phyloP scores from a whole-genome alignment of 2,113 vertebrate genomes.

The Etheostoma spectabile region DNA sequence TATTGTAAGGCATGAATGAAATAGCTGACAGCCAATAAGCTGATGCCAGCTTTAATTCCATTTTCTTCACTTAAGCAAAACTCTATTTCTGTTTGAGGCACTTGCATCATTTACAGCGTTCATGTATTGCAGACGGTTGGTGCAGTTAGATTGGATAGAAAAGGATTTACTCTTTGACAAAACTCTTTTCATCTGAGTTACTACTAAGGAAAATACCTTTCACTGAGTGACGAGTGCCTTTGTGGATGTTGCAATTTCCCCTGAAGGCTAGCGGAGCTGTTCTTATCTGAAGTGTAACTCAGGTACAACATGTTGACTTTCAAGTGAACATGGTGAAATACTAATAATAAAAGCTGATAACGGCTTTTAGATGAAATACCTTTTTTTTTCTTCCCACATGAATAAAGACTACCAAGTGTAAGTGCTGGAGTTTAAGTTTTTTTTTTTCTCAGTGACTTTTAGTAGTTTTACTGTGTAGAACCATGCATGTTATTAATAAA shows the following conservation, averaged over 20 bases:
- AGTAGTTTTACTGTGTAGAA: not conserved
- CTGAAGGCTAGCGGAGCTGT: not conserved
- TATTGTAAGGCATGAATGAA: too few species aligned
- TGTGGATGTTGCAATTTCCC: not conserved
- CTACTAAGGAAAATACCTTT: constrained; percentile 21
- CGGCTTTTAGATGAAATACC: too few species aligned
- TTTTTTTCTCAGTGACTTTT: too few species aligned
- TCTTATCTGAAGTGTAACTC: not conserved
- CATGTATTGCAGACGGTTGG: not conserved
- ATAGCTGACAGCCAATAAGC: not conserved
- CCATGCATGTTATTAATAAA: not conserved
- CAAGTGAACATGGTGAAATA: not conserved
- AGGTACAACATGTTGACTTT: too few species aligned
- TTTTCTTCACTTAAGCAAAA: not conserved
- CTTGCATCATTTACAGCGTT: not conserved
- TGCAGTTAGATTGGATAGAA: not conserved
- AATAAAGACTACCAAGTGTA: too few species aligned
- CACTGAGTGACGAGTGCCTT: constrained; percentile 5
- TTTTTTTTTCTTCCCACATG: too few species aligned
- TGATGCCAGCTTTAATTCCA: not conserved
- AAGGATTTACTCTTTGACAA: not conserved
- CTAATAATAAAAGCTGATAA: too few species aligned
- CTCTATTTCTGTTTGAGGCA: not conserved
- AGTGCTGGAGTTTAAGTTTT: too few species aligned
- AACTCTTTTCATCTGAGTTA: not conserved